Evolutionary conservation across 2,888 invertebrate species (phyloP), one percentile per base, ranked within the genome.

Genomic region (Melikaiella ostensackeni): DNA sequence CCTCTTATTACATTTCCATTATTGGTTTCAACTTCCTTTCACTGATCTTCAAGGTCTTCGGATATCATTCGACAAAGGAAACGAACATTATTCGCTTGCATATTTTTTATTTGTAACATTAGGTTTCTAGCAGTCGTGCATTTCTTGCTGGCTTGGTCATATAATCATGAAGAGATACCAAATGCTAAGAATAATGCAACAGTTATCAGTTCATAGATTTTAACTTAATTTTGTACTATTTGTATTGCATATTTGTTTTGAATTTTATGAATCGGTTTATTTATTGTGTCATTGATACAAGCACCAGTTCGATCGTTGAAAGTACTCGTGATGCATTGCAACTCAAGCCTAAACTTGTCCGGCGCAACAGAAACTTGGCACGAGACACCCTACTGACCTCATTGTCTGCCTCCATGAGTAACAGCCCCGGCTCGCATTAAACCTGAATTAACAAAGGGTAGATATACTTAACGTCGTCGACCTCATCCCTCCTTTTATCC

Each of bases 401-500:
- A 86, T 89, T 88, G 86, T 87, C 85, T 85, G 84, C 82, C 83
- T 84, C 79, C 85, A 82, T 77, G 85, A 83, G 86, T 84, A 85
- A 86, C 88, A 84, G 77, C 77, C 80, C 80, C 83, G 82, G 78
- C 81, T 79, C 81, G 85, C 86, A 88, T 89, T 89, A 89, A 88
- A 87, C 84, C 86, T 83, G 87, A 89, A 89, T 89, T 88, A 89
- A 88, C 88, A 86, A 86, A 86, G 86, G 86, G 87, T 86, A 82
- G 86, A 87, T 85, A 86, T 84, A 87, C 85, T 86, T 84, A 84
- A 78, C 82, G 76, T 78, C 79, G 80, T 79, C 76, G 82, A 80
- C 77, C 80, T 80, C 77, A 80, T 76, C 83, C 80, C 77, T 80
- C 79, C 80, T 78, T 79, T 78, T 82, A 77, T 80, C 75, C 82